Conservation (phyloP, 1,140 invertebrate genomes). For the Aradophagus sp. region DNA sequence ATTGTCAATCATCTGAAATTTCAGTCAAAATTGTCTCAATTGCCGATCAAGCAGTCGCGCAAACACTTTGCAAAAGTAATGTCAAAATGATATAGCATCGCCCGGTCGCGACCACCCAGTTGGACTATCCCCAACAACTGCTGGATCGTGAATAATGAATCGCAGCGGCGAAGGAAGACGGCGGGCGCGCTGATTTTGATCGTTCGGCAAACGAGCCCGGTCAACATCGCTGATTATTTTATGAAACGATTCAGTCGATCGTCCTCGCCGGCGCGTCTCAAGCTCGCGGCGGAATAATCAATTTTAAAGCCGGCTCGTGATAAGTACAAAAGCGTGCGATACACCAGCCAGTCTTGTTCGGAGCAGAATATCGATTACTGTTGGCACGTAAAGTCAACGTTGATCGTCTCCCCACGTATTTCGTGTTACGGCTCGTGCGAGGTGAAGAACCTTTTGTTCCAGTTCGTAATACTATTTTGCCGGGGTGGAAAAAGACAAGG, state of each 20-base stretch:
- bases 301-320: slow-evolving; percentile 52
- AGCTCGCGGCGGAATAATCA: slow-evolving; percentile 49
- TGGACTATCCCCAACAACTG: too few species aligned
- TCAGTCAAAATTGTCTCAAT: too few species aligned
- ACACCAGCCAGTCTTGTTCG: slow-evolving; percentile 57
- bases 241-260: slow-evolving; percentile 47
- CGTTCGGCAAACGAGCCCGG: slow-evolving; percentile 18
- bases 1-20: too few species aligned
- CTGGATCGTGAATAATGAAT: too few species aligned
- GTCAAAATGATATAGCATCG: too few species aligned
- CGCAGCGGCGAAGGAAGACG: too few species aligned
- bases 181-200: too few species aligned
- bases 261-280: slow-evolving; percentile 35
- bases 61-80: too few species aligned
- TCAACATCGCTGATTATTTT: slow-evolving; percentile 40
- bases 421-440: slow-evolving; percentile 51
- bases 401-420: slow-evolving; percentile 54
- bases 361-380: slow-evolving; percentile 65
- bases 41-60: too few species aligned
- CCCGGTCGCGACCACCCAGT: too few species aligned
- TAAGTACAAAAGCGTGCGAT: slow-evolving; percentile 51
- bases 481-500: slow-evolving; percentile 43
- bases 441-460: slow-evolving; percentile 73
- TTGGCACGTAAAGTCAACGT: slow-evolving; percentile 59
- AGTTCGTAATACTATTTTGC: slow-evolving; percentile 61